Percentiles rank a stretch among this genome's conserved stretches.
Conservation (phyloP, 1,140 invertebrate genomes). For the Bombus balteatus region DNA sequence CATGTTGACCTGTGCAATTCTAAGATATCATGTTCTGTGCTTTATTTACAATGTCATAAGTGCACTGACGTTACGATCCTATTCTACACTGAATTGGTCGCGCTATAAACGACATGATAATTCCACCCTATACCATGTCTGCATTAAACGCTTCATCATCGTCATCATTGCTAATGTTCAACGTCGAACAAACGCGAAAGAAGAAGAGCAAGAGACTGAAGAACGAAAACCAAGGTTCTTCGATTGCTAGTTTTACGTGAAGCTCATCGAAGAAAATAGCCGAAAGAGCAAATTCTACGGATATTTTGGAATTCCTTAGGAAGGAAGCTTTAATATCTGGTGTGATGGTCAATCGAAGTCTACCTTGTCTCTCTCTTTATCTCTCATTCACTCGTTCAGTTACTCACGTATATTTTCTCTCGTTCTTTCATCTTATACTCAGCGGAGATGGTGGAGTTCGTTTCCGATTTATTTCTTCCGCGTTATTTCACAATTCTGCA, state of each 20-base stretch:
- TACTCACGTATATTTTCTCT: neutral
- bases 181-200: no score
- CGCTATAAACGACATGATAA: neutral
- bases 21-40: neutral
- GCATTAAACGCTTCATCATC: neutral
- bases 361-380: neutral
- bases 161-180: neutral
- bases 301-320: no score
- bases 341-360: neutral
- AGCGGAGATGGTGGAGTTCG: neutral
- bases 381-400: no score
- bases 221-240: neutral
- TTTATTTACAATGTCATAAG: neutral
- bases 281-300: neutral
- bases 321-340: neutral
- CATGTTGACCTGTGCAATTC: neutral
- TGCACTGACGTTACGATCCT: no score
- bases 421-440: neutral
- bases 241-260: neutral
- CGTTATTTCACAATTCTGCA: slow-evolving; percentile 53
- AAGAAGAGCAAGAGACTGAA: neutral
- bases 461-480: slow-evolving; percentile 40
- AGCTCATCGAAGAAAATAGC: neutral
- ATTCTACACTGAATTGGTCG: neutral
- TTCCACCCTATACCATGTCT: neutral